These are phyloP conservation scores for Heliconius ethilla DNA, from an alignment of 2,888 invertebrate species.

Conservation along the genomic window DNA sequence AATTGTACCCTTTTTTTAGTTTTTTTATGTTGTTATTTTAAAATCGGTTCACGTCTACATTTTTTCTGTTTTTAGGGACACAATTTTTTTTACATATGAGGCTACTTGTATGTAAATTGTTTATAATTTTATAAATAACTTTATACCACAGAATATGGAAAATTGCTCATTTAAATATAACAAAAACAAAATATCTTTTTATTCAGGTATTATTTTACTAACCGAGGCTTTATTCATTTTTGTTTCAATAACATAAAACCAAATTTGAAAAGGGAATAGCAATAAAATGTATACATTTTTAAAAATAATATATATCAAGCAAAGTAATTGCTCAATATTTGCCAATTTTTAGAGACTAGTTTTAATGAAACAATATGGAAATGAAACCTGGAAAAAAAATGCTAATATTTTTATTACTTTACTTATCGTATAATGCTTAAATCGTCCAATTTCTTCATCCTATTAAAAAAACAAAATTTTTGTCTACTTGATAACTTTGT, in stretches of 20 bases:
- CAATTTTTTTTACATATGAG: neutral
- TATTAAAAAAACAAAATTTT: neutral
- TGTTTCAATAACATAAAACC: neutral
- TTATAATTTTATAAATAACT: neutral
- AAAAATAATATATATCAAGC: neutral
- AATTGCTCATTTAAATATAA: neutral
- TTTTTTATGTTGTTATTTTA: neutral
- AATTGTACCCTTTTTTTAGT: neutral
- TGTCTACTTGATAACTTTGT: neutral
- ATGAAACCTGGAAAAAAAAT: neutral
- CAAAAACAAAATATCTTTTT: neutral
- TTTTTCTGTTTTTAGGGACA: neutral
- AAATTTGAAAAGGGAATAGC: neutral
- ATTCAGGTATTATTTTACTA: neutral
- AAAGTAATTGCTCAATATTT: constrained; percentile 24
- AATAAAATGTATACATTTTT: neutral
- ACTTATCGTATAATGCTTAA: neutral
- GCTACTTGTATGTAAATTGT: neutral
- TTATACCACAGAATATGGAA: constrained; percentile 5
- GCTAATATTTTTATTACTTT: neutral
- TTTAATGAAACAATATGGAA: neutral
- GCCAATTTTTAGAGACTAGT: constrained; percentile 4
- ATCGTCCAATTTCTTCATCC: neutral
- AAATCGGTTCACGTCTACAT: neutral
- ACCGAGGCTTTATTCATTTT: neutral